Evolutionary conservation across 2,113 vertebrate genomes (phyloP), one percentile per base, ranked within the genome.

Genomic region (Panthera leo): DNA sequence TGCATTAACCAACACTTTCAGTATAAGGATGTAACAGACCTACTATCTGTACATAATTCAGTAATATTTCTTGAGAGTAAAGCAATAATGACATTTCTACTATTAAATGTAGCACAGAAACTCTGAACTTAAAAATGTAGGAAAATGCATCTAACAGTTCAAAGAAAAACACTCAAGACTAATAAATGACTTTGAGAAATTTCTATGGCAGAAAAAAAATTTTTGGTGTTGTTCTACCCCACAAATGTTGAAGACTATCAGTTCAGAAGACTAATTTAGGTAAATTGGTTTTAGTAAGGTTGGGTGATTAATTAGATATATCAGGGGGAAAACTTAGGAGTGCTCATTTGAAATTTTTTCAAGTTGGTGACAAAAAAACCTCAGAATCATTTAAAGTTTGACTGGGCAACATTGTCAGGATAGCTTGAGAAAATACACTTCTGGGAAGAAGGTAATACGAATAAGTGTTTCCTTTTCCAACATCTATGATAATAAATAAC

Each of bases 401-500:
- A 85, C 8, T 65, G 82, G 14, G 48, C 19, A 75, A 76, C 84
- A 15, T 82, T 31, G 39, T 92, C 36, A 75, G n/a, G 31, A 34
- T 86, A 65, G 36, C 63, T 84, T 95, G 48, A 73, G 73, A 76
- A 63, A 73, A 65, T 42, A 55, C 51, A 11, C 87, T 92, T 84
- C 23, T 89, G 85, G 27, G 67, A 84, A 97, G 94, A 94, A 31
- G 5, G 11, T 39, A 63, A 48, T 27, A 93, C 42, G 36, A 75
- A 63, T 76, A 91, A 63, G 7, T 42, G 25, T 75, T 97, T 96
- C 39, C 13, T 93, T 96, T 89, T 36, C 31, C 58, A 95, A 82
- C 51, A 80, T 75, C n/a, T 93, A 63, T 89, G 89, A 93, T 73
- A 58, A 97, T 91, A 97, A 97, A 85, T 61, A 85, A 84, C 15